A percentile compares a stretch with the other conserved stretches of the same genome.
Conservation (phyloP, 2,888 invertebrate species). For the Heliconius charithonia region DNA sequence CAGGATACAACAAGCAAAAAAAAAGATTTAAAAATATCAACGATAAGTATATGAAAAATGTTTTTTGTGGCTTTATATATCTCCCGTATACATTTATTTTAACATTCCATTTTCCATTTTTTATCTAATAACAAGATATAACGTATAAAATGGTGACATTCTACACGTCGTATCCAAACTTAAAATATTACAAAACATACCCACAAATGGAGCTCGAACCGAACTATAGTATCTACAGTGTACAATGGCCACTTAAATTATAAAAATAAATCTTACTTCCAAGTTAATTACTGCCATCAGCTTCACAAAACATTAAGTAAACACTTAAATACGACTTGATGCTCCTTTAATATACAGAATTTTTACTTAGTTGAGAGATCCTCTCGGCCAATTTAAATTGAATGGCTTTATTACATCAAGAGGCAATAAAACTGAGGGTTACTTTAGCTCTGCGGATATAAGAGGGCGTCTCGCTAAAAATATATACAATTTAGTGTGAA, state of each 20-base stretch:
- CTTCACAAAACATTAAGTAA: slow-evolving; percentile 4
- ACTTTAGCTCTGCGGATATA: slow-evolving; percentile 12
- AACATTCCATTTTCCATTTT: no score
- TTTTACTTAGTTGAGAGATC: slow-evolving; percentile 20
- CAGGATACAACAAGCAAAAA: no score
- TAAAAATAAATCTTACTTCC: slow-evolving; percentile 16
- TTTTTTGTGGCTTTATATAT: no score
- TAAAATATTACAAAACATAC: no score
- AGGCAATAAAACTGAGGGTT: slow-evolving; percentile 22
- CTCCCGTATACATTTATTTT: no score
- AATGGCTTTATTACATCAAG: slow-evolving; percentile 26
- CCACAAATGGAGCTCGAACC: no score
- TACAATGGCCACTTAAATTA: not conserved
- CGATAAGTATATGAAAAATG: no score
- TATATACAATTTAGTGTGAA: slow-evolving; percentile 2
- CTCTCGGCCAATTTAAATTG: slow-evolving; percentile 28
- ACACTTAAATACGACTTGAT: slow-evolving; percentile 6
- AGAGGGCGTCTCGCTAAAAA: slow-evolving; percentile 15
- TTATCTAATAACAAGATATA: no score
- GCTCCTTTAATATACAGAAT: slow-evolving; percentile 15
- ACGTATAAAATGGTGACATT: no score
- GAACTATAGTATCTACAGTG: no score
- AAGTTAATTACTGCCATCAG: not conserved
- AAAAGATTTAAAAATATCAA: no score
- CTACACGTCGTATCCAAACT: no score